Evolutionary conservation across 2,113 vertebrate genomes (phyloP).

Genomic region (Ictidomys tridecemlineatus): DNA sequence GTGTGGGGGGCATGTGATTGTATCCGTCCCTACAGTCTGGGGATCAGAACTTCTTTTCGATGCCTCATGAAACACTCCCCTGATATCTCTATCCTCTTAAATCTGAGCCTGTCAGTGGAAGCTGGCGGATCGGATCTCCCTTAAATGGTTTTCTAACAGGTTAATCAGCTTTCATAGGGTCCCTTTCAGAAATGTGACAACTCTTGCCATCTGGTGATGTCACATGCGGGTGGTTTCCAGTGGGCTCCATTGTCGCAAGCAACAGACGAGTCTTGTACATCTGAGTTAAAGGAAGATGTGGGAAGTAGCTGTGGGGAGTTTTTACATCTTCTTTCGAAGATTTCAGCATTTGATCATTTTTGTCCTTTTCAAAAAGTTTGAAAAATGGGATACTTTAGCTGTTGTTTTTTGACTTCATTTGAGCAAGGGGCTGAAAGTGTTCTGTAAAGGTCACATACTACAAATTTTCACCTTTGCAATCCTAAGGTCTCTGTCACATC

Average conservation of each 20-base stretch:
- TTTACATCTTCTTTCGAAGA: background rate
- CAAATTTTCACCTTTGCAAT: background rate
- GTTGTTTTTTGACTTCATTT: background rate
- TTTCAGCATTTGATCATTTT: background rate
- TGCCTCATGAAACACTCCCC: background rate
- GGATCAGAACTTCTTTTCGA: background rate
- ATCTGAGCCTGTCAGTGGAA: background rate
- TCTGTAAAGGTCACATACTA: background rate
- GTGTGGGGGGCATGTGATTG: no score
- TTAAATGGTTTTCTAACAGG: background rate
- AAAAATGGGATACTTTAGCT: background rate
- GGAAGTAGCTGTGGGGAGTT: background rate
- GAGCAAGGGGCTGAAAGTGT: background rate
- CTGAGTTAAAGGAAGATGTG: background rate
- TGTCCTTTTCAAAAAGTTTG: background rate
- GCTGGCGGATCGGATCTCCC: background rate
- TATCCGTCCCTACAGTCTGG: background rate
- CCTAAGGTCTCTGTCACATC: no score
- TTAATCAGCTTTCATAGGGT: background rate
- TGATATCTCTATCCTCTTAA: background rate
- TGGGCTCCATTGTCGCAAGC: background rate
- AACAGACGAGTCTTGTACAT: background rate
- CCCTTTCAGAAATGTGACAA: background rate
- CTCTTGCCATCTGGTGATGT: background rate
- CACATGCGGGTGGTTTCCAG: accelerated